Evolutionary conservation across 35 echinoderm and acorn worm species (phyloP).

Genomic region (Lytechinus variegatus): DNA sequence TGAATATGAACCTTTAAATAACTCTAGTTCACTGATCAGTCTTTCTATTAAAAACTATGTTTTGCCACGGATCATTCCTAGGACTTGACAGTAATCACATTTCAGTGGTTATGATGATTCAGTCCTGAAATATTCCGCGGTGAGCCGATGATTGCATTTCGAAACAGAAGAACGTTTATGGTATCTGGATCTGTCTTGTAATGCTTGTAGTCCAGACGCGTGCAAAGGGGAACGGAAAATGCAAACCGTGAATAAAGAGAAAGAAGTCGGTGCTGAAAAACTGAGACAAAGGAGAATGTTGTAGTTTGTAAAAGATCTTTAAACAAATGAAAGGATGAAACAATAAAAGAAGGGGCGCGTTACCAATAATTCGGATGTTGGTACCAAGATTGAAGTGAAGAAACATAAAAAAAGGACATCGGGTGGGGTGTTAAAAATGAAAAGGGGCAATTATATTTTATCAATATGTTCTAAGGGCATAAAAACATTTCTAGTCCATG

Average conservation of each 20-base stretch:
- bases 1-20: neutral
- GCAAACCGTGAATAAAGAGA: neutral
- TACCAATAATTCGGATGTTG: too few species aligned
- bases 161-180: neutral
- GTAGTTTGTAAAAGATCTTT: neutral
- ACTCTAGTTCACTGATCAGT: neutral
- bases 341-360: neutral
- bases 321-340: neutral
- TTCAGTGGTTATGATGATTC: slow-evolving; percentile 3
- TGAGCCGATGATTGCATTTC: neutral
- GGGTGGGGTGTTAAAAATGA: too few species aligned
- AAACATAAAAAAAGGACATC: too few species aligned
- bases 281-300: neutral
- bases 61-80: neutral
- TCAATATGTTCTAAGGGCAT: too few species aligned
- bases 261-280: neutral
- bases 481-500: too few species aligned
- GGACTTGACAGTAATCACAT: neutral
- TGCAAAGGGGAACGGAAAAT: neutral
- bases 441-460: too few species aligned
- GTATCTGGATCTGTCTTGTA: neutral
- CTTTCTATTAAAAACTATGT: neutral
- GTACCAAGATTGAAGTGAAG: neutral
- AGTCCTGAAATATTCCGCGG: neutral
- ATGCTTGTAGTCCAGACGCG: neutral